Base-by-base conservation (phyloP, 2,888 invertebrate genomes). In the Lepidochitona cinerea region DNA sequence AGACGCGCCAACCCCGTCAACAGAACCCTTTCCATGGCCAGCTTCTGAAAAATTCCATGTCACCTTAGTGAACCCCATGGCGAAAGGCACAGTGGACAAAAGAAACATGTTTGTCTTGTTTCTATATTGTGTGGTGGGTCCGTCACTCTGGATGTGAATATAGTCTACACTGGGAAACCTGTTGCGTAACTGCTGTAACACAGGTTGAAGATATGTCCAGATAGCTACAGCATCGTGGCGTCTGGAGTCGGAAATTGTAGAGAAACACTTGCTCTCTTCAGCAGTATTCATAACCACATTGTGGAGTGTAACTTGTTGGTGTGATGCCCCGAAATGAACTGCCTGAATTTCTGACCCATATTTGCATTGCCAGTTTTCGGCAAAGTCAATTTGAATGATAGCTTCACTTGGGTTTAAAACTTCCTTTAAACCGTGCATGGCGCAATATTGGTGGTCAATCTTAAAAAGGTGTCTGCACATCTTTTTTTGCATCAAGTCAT, bases 201-300 rank as follows among this genome's bases (percentile, higher is more conserved):
- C 77, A 75, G 89, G 90, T 73, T 81, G 68, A 41, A 90, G 78
- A 79, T 90, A 89, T 65, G 85, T 85, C 87, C 90, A 90, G 69
- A 91, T 87, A 37, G 88, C 88, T 71, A 82, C 77, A 41, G 88
- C 85, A 68, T 84, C 81, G 80, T 90, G 90, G 9, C 81, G 68
- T 3, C 84, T 76, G 74, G 79, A 81, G 74, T 84, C 70, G 14
- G 87, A 88, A 2, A 89, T 64, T n/a, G 88, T 83, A 74, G 87
- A 86, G 76, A 81, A 79, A 9, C 75, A 37, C 18, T 66, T 36
- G 14, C 52, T 49, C 12, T 37, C 41, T n/a, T 73, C 52, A 32
- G 23, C 18, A 23, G 66, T 35, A 68, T 89, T 90, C 5, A 87
- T 75, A 29, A 90, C 87, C 5, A 88, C 89, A 37, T 89, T 89